phyloP scores from a whole-genome alignment of 2,797 vertebrate species.

The Tokudaia tokunoshimensis region DNA sequence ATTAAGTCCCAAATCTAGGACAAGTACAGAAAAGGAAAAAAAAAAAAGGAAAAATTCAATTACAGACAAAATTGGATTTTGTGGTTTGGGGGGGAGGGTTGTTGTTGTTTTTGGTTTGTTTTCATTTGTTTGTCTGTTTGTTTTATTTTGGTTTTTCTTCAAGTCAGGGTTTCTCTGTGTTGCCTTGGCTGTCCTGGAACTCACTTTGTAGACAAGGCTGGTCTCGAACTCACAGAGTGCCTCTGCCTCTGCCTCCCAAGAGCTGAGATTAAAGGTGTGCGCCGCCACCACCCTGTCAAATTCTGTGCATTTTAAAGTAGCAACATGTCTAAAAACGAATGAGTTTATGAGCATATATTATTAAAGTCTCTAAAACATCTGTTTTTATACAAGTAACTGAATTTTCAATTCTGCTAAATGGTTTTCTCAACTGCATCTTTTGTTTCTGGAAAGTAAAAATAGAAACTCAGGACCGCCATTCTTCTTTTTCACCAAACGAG shows the following conservation, averaged over 20 bases:
- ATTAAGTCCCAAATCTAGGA: neutral
- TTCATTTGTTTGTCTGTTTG: neutral
- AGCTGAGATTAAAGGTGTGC: neutral
- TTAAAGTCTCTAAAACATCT: neutral
- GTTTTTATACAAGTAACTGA: neutral
- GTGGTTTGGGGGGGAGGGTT: neutral
- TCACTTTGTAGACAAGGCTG: neutral
- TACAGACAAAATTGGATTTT: constrained; percentile 9
- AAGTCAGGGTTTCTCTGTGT: neutral
- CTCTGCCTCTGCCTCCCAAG: neutral
- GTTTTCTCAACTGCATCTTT: neutral
- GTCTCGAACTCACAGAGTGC: neutral
- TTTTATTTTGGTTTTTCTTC: neutral
- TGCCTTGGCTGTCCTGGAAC: neutral
- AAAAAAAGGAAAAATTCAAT: neutral
- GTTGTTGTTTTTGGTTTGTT: neutral
- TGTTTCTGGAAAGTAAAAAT: constrained; percentile 47
- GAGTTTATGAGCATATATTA: neutral
- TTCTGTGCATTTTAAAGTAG: neutral
- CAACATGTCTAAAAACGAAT: constrained; percentile 50
- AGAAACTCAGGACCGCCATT: neutral
- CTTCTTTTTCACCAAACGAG: neutral
- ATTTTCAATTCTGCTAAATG: neutral
- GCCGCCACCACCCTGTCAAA: neutral
- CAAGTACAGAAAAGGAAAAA: neutral